phyloP scores from a whole-genome alignment of 2,797 vertebrate species.

The Dipus sagitta region DNA sequence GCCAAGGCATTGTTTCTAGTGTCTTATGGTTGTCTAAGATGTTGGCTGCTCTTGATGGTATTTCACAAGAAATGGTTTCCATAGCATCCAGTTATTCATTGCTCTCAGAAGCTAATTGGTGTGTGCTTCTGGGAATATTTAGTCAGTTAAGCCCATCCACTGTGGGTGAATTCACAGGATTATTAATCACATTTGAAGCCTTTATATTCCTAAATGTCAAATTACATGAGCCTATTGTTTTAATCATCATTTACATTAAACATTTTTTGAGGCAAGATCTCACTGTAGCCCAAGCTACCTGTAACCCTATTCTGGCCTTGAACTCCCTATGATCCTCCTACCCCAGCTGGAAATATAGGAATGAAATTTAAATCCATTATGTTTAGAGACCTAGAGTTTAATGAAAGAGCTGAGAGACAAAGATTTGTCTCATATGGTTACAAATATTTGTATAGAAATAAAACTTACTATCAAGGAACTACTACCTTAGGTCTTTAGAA shows the following conservation, averaged over 20 bases:
- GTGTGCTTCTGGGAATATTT: not conserved
- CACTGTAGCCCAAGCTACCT: too few species aligned
- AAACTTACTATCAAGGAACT: constrained; percentile 20
- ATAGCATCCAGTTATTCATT: not conserved
- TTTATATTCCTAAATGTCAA: constrained; percentile 29
- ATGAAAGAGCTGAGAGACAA: constrained; percentile 17
- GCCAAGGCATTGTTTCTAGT: not conserved
- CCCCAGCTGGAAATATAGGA: too few species aligned
- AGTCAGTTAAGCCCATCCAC: not conserved
- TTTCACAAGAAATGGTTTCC: not conserved
- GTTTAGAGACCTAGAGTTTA: not conserved
- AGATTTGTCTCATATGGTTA: not conserved
- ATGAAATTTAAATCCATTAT: not conserved
- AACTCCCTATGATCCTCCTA: too few species aligned
- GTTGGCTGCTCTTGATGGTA: not conserved
- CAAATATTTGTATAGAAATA: not conserved
- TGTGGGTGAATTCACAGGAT: not conserved
- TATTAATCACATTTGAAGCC: not conserved
- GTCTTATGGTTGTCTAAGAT: constrained; percentile 28
- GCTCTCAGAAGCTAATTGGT: not conserved
- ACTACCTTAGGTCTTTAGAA: not conserved
- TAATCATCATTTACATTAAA: not conserved
- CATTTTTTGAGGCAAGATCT: too few species aligned
- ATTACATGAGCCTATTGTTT: constrained; percentile 4
- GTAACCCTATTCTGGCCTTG: too few species aligned